Conservation (phyloP, 2,797 vertebrate genomes). For the Acestrorhynchus altus region DNA sequence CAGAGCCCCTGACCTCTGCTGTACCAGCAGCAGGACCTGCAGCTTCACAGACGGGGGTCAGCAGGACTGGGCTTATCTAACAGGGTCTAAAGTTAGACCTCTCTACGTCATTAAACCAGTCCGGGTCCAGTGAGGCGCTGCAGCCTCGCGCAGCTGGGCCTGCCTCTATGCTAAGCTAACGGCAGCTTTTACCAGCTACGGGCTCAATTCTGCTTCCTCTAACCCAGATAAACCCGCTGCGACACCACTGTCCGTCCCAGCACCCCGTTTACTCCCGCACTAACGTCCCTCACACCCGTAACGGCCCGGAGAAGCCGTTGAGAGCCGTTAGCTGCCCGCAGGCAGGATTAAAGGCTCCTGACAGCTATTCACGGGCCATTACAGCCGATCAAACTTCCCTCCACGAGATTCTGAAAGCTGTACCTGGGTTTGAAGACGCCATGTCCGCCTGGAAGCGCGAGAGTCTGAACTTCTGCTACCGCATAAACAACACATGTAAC, state of each 20-base stretch:
- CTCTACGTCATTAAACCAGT: neutral
- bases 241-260: too few species aligned
- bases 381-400: neutral
- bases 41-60: neutral
- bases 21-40: too few species aligned
- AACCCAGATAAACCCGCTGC: too few species aligned
- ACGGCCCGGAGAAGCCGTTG: neutral
- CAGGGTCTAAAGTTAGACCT: neutral
- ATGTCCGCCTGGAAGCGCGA: slow-evolving; percentile 64
- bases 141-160: slow-evolving; percentile 5
- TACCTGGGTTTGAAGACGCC: slow-evolving; percentile 81
- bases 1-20: too few species aligned
- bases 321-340: neutral
- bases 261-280: too few species aligned
- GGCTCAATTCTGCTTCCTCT: neutral
- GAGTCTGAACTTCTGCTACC: slow-evolving; percentile 67
- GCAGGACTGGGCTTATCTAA: neutral
- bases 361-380: neutral
- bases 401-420: too few species aligned
- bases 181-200: neutral
- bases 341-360: neutral
- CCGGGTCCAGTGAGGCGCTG: neutral
- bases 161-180: neutral
- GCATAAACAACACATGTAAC: slow-evolving; percentile 67
- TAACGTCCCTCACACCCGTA: too few species aligned